These are phyloP conservation scores for Ferrisia virgata DNA, from an alignment of 2,888 invertebrate species.

Conservation along the genomic window DNA sequence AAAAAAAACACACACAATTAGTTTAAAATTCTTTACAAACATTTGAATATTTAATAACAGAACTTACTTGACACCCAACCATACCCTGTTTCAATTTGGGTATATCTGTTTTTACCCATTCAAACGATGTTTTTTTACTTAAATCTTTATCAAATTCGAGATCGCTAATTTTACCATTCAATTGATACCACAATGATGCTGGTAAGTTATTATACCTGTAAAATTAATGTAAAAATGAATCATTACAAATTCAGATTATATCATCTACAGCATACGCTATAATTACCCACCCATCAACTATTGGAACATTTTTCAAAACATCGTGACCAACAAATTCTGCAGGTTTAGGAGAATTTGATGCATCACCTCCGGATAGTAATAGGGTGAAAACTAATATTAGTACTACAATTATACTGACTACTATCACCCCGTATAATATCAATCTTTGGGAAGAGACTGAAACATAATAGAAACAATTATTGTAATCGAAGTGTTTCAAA, in stretches of 20 bases:
- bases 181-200: not conserved
- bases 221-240: not conserved
- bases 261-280: no score
- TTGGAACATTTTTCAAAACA: constrained; percentile 30
- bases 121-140: not conserved
- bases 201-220: not conserved
- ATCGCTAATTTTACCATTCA: not conserved
- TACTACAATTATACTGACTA: not conserved
- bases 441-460: constrained; percentile 27
- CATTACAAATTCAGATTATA: not conserved
- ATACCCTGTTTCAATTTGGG: constrained; percentile 1
- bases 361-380: not conserved
- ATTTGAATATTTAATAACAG: not conserved
- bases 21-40: no score
- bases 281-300: constrained; percentile 36
- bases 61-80: constrained; percentile 33
- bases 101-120: constrained; percentile 29
- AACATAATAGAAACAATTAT: not conserved
- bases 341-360: not conserved
- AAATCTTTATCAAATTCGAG: not conserved
- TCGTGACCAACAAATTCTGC: not conserved
- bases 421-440: not conserved
- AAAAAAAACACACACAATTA: no score
- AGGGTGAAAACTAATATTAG: constrained; percentile 24
- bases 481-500: no score